phyloP scores from a whole-genome alignment of 2,113 vertebrate species.

The Phrynocephalus versicolor region DNA sequence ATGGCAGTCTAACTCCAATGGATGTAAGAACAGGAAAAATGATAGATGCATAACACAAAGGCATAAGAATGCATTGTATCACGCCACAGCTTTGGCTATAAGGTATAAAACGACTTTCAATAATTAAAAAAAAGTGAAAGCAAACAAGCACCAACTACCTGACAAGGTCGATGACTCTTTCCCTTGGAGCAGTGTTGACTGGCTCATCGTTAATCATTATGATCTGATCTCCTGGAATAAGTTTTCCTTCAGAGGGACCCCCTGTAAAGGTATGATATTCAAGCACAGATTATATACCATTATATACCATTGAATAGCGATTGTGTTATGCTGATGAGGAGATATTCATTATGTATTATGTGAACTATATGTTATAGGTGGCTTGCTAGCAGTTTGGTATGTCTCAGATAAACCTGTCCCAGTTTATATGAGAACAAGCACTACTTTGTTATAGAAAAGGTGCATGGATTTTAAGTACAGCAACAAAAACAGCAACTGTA shows the following conservation, averaged over 20 bases:
- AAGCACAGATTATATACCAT: slow-evolving; percentile 46
- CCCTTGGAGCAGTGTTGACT: slow-evolving; percentile 91
- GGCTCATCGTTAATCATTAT: slow-evolving; percentile 99
- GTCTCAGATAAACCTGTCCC: too few species aligned
- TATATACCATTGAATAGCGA: background rate
- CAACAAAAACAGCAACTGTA: background rate
- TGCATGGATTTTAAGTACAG: background rate
- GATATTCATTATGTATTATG: accelerated
- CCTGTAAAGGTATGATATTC: slow-evolving; percentile 76
- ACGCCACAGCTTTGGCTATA: background rate
- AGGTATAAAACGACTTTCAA: background rate
- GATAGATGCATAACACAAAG: background rate
- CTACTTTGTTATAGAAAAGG: background rate
- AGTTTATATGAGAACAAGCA: too few species aligned
- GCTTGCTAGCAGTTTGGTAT: too few species aligned
- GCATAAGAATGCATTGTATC: background rate
- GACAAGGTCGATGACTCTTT: slow-evolving; percentile 98
- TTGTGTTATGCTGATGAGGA: background rate
- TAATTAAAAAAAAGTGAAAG: slow-evolving; percentile 5
- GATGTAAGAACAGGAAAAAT: background rate
- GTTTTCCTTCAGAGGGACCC: slow-evolving; percentile 94
- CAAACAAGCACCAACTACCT: slow-evolving; percentile 79
- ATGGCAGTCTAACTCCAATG: background rate
- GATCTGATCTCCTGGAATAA: slow-evolving; percentile 97
- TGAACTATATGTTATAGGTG: background rate